Percentiles rank a stretch among this genome's conserved stretches.
These are phyloP conservation scores for Nemapogon koenigi DNA, from an alignment of 2,888 invertebrate genomes.

Conservation along the genomic window DNA sequence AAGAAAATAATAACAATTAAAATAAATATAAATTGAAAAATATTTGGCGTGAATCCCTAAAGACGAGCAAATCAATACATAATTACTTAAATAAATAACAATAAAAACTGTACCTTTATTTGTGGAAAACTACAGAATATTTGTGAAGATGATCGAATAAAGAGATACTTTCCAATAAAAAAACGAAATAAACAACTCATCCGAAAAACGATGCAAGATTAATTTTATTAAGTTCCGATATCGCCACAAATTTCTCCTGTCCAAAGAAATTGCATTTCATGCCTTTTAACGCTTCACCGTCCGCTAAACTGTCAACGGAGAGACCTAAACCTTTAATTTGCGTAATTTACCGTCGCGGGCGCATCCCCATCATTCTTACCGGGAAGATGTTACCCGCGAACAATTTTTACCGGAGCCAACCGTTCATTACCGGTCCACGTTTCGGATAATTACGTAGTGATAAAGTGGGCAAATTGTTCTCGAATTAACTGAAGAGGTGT, in stretches of 20 bases:
- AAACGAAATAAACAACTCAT: not conserved
- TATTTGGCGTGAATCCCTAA: too few relatives aligned
- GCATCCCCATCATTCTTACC: conserved; percentile 28
- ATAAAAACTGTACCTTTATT: too few relatives aligned
- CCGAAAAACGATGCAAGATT: not conserved
- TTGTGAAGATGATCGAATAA: too few relatives aligned
- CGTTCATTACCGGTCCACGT: conserved; percentile 51
- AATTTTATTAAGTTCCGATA: not conserved
- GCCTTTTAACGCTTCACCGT: conserved; percentile 20
- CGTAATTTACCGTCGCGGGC: conserved; percentile 28
- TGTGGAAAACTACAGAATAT: too few relatives aligned
- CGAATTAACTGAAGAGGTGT: conserved; percentile 41
- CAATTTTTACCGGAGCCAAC: conserved; percentile 27
- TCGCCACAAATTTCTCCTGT: conserved; percentile 14
- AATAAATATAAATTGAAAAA: too few relatives aligned
- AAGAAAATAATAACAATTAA: too few relatives aligned
- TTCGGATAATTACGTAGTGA: conserved; percentile 60
- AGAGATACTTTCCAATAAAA: too few relatives aligned
- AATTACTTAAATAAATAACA: too few relatives aligned
- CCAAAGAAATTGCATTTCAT: conserved; percentile 50
- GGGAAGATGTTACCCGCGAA: conserved; percentile 3
- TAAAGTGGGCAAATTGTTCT: conserved; percentile 59
- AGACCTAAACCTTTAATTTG: conserved; percentile 7
- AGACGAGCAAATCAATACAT: too few relatives aligned
- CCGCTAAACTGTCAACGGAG: conserved; percentile 3